These are phyloP conservation scores for Stenotaenia linearis DNA, from an alignment of 2,888 invertebrate species.

Conservation along the genomic window DNA sequence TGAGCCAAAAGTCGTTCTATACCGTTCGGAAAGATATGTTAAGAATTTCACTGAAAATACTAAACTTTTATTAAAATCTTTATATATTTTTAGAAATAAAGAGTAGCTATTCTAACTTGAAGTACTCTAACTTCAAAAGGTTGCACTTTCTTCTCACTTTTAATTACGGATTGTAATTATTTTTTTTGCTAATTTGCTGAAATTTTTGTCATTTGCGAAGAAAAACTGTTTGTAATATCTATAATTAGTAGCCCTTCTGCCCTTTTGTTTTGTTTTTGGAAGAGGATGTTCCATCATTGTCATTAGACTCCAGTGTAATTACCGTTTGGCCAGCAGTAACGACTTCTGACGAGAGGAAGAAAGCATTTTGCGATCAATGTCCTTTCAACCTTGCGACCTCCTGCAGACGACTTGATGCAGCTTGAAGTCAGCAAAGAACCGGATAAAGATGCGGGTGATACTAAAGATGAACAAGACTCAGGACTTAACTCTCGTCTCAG, in stretches of 20 bases:
- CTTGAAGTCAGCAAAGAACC: conserved; percentile 4
- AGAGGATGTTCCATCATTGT: conserved; percentile 1
- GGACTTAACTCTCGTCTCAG: background rate
- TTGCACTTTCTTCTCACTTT: too few relatives aligned
- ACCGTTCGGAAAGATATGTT: too few relatives aligned
- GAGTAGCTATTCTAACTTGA: too few relatives aligned
- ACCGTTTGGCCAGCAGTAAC: conserved; percentile 15
- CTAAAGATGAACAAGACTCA: conserved; percentile 7
- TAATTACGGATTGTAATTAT: too few relatives aligned
- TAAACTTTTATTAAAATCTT: too few relatives aligned
- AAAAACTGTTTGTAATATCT: background rate
- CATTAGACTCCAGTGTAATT: conserved; percentile 2
- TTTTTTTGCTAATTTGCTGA: background rate
- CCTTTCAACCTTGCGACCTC: conserved; percentile 10
- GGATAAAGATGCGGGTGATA: conserved; percentile 19
- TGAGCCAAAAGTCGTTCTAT: background rate
- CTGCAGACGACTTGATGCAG: conserved; percentile 15
- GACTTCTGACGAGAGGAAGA: conserved; percentile 3
- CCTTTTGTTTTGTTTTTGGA: background rate
- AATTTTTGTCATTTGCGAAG: background rate
- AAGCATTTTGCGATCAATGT: conserved; percentile 19
- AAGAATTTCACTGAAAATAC: too few relatives aligned
- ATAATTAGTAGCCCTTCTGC: background rate
- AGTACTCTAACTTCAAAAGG: too few relatives aligned
- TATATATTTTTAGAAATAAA: too few relatives aligned